phyloP scores from a whole-genome alignment of 2,888 invertebrate genomes.

The Alloplasta piceator region DNA sequence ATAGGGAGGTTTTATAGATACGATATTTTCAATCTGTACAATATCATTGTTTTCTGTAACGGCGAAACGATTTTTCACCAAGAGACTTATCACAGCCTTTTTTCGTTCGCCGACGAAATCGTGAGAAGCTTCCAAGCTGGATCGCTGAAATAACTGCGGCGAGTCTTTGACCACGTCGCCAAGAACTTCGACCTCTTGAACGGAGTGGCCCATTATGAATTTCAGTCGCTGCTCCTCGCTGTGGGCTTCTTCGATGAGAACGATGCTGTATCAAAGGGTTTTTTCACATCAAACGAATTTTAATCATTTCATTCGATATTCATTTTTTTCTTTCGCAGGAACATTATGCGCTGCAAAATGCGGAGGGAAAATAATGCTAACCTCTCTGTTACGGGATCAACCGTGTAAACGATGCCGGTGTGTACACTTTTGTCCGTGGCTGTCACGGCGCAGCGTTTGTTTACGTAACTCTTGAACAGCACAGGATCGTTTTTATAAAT shows the following conservation, averaged over 20 bases:
- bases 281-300: slow-evolving; percentile 1
- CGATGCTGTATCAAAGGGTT: slow-evolving; percentile 71
- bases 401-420: slow-evolving; percentile 79
- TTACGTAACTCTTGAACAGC: slow-evolving; percentile 76
- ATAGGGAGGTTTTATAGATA: slow-evolving; percentile 80
- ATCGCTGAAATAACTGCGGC: slow-evolving; percentile 75
- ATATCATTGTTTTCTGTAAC: slow-evolving; percentile 75
- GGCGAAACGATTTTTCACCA: slow-evolving; percentile 77
- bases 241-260: slow-evolving; percentile 73
- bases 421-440: slow-evolving; percentile 72
- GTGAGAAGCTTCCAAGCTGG: neutral
- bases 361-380: slow-evolving; percentile 67
- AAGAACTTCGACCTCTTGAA: slow-evolving; percentile 74
- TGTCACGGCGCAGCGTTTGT: slow-evolving; percentile 75
- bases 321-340: neutral
- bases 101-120: slow-evolving; percentile 68
- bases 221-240: slow-evolving; percentile 69
- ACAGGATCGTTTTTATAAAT: slow-evolving; percentile 79
- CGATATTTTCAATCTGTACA: slow-evolving; percentile 75
- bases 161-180: slow-evolving; percentile 65
- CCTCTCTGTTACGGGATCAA: slow-evolving; percentile 82
- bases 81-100: slow-evolving; percentile 70
- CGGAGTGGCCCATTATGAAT: slow-evolving; percentile 77
- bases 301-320: neutral
- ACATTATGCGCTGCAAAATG: neutral